Evolutionary conservation across 1,140 invertebrate species (phyloP).

Genomic region (Eulimnadia texana): DNA sequence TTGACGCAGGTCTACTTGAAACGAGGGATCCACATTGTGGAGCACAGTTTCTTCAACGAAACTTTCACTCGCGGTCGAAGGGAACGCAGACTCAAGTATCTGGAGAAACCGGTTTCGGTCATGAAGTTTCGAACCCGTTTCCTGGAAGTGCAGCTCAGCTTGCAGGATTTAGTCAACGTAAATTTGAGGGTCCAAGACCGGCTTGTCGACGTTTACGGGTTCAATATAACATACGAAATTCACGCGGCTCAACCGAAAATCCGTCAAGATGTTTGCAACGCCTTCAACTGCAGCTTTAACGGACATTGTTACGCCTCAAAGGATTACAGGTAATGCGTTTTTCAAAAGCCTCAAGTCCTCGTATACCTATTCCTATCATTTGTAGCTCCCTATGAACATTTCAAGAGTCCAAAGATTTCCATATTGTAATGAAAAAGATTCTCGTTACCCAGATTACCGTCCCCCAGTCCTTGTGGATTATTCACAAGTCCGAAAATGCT

Average conservation of each 20-base stretch:
- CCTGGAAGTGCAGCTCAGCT: slow-evolving; percentile 58
- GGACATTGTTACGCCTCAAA: slow-evolving; percentile 60
- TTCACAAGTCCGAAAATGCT: too few relatives aligned
- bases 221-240: slow-evolving; percentile 84
- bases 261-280: slow-evolving; percentile 47
- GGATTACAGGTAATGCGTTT: slow-evolving; percentile 40
- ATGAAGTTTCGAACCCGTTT: slow-evolving; percentile 50
- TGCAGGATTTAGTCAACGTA: slow-evolving; percentile 57
- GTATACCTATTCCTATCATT: too few relatives aligned
- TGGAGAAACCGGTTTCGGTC: slow-evolving; percentile 13
- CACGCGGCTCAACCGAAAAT: slow-evolving; percentile 26
- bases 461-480: too few relatives aligned
- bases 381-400: too few relatives aligned
- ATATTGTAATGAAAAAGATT: too few relatives aligned
- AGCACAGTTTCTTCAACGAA: slow-evolving; percentile 43
- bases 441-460: too few relatives aligned
- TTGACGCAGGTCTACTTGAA: slow-evolving; percentile 74
- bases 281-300: slow-evolving; percentile 60
- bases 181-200: slow-evolving; percentile 65
- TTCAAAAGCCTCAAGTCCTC: not conserved
- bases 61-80: slow-evolving; percentile 8
- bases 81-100: not conserved
- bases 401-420: too few relatives aligned
- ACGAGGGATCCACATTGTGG: slow-evolving; percentile 60
- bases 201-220: slow-evolving; percentile 70